phyloP scores from a whole-genome alignment of 2,113 vertebrate species.

The Charadrius vociferus region DNA sequence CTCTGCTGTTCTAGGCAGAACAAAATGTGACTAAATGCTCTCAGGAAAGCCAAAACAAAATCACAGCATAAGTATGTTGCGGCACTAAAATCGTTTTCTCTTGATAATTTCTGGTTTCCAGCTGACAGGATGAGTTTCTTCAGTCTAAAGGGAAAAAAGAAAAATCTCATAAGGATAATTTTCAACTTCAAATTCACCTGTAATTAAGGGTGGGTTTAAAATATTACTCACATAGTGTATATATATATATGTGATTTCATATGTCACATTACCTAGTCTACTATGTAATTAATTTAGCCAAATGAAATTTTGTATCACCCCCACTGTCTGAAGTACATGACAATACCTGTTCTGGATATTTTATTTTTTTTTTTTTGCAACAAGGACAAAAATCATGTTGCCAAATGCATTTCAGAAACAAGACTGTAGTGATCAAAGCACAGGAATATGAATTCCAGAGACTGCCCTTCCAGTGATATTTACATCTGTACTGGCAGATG shows the following conservation, averaged over 20 bases:
- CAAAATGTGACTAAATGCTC: constrained; percentile 18
- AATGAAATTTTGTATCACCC: neutral
- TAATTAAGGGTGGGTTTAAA: neutral
- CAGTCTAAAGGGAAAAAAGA: constrained; percentile 81
- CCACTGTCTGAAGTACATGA: neutral
- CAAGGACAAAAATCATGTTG: neutral
- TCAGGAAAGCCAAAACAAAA: constrained; percentile 49
- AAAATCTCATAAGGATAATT: neutral
- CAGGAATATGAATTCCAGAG: neutral
- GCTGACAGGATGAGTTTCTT: constrained; percentile 96
- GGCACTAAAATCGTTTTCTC: constrained; percentile 90
- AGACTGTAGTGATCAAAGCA: neutral
- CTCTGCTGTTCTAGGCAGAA: constrained; percentile 57
- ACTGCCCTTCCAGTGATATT: neutral
- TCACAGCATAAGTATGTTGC: neutral
- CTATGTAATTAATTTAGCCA: neutral
- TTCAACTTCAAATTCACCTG: neutral
- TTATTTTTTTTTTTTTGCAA: neutral
- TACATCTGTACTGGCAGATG: neutral
- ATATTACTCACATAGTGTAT: neutral
- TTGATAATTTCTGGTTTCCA: constrained; percentile 99
- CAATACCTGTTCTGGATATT: neutral
- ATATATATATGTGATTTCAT: neutral
- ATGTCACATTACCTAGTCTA: neutral
- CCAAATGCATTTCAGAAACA: neutral